A percentile compares a stretch with the other conserved stretches of the same genome.
Evolutionary conservation across 1,140 invertebrate species (phyloP).

Genomic region (Megalonaias nervosa): DNA sequence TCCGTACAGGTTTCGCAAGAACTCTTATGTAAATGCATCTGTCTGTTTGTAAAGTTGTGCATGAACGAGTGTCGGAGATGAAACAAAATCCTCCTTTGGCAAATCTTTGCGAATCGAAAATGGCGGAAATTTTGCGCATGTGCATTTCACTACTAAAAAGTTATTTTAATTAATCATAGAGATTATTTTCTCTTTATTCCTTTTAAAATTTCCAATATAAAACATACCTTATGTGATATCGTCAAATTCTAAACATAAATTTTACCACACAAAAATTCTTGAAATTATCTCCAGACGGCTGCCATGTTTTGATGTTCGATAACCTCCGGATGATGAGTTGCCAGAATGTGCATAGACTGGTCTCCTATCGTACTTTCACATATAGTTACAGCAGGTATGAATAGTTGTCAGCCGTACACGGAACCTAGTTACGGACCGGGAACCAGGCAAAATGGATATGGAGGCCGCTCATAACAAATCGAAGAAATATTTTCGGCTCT

Average conservation of each 20-base stretch:
- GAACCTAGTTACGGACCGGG: too few relatives aligned
- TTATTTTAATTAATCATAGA: not conserved
- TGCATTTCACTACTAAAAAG: not conserved
- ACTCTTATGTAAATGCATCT: not conserved
- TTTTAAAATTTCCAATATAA: conserved; percentile 8
- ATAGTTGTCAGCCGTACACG: too few relatives aligned
- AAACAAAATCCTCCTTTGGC: not conserved
- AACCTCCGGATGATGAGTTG: conserved; percentile 32
- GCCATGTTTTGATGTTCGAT: conserved; percentile 42
- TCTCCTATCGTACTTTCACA: not conserved
- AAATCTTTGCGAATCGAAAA: conserved; percentile 8
- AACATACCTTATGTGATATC: conserved; percentile 10
- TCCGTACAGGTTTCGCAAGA: not conserved
- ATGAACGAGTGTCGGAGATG: not conserved
- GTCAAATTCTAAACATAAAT: conserved; percentile 7
- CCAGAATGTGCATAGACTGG: conserved; percentile 15
- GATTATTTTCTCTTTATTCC: conserved; percentile 1
- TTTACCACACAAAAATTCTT: conserved; percentile 11
- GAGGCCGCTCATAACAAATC: too few relatives aligned
- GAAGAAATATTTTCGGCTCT: too few relatives aligned
- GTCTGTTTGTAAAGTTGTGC: not conserved
- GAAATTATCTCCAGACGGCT: conserved; percentile 44
- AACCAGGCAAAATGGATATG: too few relatives aligned
- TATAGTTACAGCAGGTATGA: too few relatives aligned
- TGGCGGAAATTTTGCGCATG: conserved; percentile 19